Evolutionary conservation across 2,888 invertebrate species (phyloP).

Genomic region (Steinernema hermaphroditum): DNA sequence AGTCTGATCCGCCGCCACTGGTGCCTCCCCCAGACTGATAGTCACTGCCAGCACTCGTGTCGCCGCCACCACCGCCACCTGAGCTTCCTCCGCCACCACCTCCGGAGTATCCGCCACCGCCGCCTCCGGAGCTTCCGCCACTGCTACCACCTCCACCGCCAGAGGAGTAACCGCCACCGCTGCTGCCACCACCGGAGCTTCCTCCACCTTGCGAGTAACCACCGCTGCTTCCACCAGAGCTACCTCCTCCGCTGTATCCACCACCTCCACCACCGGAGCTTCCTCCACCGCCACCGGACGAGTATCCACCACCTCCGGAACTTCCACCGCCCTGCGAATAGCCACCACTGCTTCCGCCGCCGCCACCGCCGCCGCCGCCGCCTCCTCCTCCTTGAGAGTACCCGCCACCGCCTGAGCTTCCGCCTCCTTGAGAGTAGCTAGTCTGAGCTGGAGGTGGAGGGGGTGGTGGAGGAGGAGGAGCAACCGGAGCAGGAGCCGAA

Average conservation of each 20-base stretch:
- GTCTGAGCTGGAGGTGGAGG: neutral
- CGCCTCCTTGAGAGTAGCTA: conserved; percentile 17
- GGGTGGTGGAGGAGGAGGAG: conserved; percentile 12
- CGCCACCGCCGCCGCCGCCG: neutral
- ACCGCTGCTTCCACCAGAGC: conserved; percentile 1
- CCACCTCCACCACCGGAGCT: neutral
- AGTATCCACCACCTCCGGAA: conserved; percentile 21
- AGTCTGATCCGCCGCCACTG: conserved; percentile 1
- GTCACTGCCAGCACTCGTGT: conserved; percentile 16
- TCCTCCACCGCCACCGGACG: conserved; percentile 9
- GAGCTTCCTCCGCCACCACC: neutral
- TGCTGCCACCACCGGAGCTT: neutral
- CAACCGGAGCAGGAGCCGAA: neutral
- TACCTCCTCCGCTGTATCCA: neutral
- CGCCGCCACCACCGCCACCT: neutral
- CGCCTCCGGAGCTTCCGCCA: neutral
- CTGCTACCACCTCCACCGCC: too few relatives aligned
- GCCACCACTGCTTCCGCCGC: conserved; percentile 18
- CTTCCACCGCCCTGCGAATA: conserved; percentile 5
- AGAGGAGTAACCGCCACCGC: neutral
- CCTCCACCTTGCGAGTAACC: neutral
- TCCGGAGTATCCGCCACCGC: neutral
- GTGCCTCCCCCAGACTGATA: conserved; percentile 22
- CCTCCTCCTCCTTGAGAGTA: neutral
- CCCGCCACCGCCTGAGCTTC: neutral